Base-by-base conservation (phyloP, 1,140 invertebrate species). In the Alviniconcha marisindica region DNA sequence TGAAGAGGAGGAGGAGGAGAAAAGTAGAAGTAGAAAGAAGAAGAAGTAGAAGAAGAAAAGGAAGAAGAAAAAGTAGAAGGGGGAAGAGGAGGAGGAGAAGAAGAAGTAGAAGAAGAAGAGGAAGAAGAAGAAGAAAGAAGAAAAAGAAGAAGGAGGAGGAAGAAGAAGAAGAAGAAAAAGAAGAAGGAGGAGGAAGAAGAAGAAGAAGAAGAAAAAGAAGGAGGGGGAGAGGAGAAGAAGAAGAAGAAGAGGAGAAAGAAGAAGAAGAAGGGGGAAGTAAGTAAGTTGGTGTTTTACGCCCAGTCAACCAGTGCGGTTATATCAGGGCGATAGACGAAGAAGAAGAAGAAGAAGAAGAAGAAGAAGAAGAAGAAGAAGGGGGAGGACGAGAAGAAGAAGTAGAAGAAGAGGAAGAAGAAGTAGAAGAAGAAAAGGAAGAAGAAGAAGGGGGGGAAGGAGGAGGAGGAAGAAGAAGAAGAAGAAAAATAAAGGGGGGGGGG, bases 1-100 rank as follows among this genome's bases (percentile, higher is more conserved):
- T 38, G 79, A 42, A 69, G 31, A 73, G 63, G 44, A 33, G 42
- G 48, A 63, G 63, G 54, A 40, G 40, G 40, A 74, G 66, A 76
- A 38, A 56, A 33, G 51, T 28, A 78, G 40, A 38, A 51, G 54
- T 38, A 76, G 78, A 44, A 42, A 31, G 36, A 69, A 44, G 73
- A 48, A 36, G n/a, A 36, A 33, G 63, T 31, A n/a, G 40, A 66
- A 76, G 78, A 54, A 38, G 38, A 63, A 42, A 63, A 36, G 69
- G 38, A 51, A 56, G 51, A 44, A 28, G n/a, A 42, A 48, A 79
- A 36, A 42, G n/a, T 18, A 51, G 60, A 33, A 38, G 24, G 48
- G 44, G 74, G 69, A 42, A 56, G 60, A 56, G 48, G 54, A 63
- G 38, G 51, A 31, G 44, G 36, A 42, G 36, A 24, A 44, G 33